phyloP scores from a whole-genome alignment of 2,113 vertebrate species.

The Cyphomyrus plagiostoma region DNA sequence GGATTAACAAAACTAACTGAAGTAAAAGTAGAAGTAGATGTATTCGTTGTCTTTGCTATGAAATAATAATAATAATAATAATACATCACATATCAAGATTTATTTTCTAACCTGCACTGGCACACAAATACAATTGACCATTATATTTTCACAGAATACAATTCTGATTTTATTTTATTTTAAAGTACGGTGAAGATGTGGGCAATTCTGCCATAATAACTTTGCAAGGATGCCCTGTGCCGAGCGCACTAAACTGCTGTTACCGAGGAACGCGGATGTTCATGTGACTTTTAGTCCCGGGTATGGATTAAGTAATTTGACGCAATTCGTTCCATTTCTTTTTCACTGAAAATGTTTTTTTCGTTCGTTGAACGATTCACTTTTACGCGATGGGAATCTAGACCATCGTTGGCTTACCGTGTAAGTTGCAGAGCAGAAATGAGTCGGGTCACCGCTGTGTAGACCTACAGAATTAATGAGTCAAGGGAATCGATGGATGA shows the following conservation, averaged over 20 bases:
- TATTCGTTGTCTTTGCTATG: background rate
- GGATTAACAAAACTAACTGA: background rate
- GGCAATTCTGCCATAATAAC: background rate
- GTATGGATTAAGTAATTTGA: background rate
- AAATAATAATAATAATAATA: background rate
- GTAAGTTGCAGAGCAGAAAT: background rate
- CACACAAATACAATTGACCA: background rate
- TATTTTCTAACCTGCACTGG: background rate
- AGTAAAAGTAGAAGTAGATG: background rate
- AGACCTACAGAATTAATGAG: background rate
- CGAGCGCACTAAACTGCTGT: background rate
- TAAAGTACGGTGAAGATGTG: background rate
- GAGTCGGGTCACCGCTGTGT: background rate
- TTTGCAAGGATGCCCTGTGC: background rate
- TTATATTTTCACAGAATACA: background rate
- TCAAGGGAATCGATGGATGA: background rate
- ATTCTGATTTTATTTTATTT: background rate
- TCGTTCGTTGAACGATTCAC: background rate
- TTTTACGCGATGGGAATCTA: background rate
- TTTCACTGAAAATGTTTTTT: background rate
- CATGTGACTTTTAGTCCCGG: background rate
- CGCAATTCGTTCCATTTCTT: background rate
- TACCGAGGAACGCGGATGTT: background rate
- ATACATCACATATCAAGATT: background rate
- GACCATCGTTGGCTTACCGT: background rate